These are phyloP conservation scores for Ectobius pallidus DNA, from an alignment of 2,888 invertebrate genomes.

Conservation along the genomic window DNA sequence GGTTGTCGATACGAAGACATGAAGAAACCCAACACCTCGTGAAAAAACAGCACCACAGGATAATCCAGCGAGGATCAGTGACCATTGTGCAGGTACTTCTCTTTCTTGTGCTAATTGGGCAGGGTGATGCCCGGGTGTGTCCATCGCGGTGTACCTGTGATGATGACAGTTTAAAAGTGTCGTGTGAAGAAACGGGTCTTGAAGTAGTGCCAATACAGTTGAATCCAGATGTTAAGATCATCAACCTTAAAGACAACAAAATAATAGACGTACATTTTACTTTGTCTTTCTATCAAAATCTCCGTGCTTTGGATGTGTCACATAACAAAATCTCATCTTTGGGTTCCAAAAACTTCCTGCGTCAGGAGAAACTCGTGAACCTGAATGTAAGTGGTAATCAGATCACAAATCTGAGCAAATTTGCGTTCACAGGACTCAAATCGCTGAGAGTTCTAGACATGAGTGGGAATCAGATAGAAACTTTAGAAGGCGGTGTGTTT, in stretches of 20 bases:
- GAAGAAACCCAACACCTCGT: not conserved
- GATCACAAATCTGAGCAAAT: slow-evolving; percentile 72
- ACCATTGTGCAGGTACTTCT: slow-evolving; percentile 53
- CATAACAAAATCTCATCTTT: slow-evolving; percentile 80
- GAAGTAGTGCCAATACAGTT: slow-evolving; percentile 88
- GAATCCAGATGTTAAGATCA: slow-evolving; percentile 81
- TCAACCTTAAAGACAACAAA: slow-evolving; percentile 83
- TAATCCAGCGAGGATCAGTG: slow-evolving; percentile 20
- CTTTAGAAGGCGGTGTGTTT: slow-evolving; percentile 66
- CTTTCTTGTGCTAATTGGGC: slow-evolving; percentile 49
- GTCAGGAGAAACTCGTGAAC: slow-evolving; percentile 73
- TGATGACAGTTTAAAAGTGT: slow-evolving; percentile 75
- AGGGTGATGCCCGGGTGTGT: slow-evolving; percentile 66
- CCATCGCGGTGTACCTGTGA: slow-evolving; percentile 82
- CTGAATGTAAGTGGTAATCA: slow-evolving; percentile 79
- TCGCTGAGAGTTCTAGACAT: slow-evolving; percentile 72
- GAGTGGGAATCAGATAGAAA: slow-evolving; percentile 76
- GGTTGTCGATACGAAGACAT: not conserved
- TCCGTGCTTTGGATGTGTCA: slow-evolving; percentile 81
- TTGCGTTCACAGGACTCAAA: slow-evolving; percentile 75
- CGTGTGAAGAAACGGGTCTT: slow-evolving; percentile 78
- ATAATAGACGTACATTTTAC: slow-evolving; percentile 80
- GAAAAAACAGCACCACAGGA: not conserved
- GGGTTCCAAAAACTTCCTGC: slow-evolving; percentile 82
- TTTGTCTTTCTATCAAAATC: slow-evolving; percentile 78